Base-by-base conservation (phyloP, 2,113 vertebrate genomes). In the Perca flavescens region DNA sequence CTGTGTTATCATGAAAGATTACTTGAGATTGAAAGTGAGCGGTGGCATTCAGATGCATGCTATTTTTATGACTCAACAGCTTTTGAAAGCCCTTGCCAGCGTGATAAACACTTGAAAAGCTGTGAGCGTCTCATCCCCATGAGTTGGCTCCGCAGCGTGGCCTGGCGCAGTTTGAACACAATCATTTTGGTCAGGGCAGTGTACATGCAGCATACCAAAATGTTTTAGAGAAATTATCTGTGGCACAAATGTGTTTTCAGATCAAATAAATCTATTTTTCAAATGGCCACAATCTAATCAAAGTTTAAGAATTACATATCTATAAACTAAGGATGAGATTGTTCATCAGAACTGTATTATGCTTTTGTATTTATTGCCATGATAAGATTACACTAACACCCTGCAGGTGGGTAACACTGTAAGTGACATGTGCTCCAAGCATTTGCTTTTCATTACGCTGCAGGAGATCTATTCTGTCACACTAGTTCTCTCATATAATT, bases 91-190 rank as follows among this genome's bases (percentile, higher is more conserved):
- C 85, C 43, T 34, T 89, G 91, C 87, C 89, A 89, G 86, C 28
- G 71, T 89, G 92, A 94, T 92, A 93, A 93, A 94, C 91, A 91
- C 88, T 93, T 90, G 73, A 88, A 91, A 91, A 90, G 85, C 91
- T 79, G 88, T 81, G 69, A 89, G 84, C 61, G 46, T 69, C 89
- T 91, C 86, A 74, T 79, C 84, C 6, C 69, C 58, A 52, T 66
- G 85, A 91, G 81, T 47, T 89, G 88, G 80, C 84, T 80, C 56
- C 72, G 70, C 40, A n/a, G 56, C 0, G 14, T 56, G 52, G 63
- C 75, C 67, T 80, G 79, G 40, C 28, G 11, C 74, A 53, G 73
- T 82, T 79, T 86, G 81, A 86, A 61, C 69, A 86, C 80, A 83
- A 31, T 85, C 79, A 8, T 69, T 73, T 31, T 64, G 54, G 80